Base-by-base conservation (phyloP, 2,797 vertebrate genomes). In the Malurus leucopterus region DNA sequence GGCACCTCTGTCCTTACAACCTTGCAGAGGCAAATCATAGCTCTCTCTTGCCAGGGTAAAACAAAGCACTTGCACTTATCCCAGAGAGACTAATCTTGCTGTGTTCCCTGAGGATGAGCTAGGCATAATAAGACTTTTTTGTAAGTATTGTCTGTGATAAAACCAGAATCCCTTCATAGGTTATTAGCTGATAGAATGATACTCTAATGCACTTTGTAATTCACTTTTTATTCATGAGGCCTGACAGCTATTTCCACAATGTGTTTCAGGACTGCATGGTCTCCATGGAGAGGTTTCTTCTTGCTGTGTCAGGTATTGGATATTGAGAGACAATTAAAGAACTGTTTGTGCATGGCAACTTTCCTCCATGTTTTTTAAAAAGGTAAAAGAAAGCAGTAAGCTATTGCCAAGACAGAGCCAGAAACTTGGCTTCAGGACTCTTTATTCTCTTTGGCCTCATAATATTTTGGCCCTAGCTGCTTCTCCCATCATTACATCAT, bases 111-210 rank as follows among this genome's bases (percentile, higher is more conserved):
- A 71, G 79, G 79, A 71, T 49, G 21, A 76, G 30, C 40, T 67
- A 69, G 62, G 41, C 47, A 67, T 75, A 92, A 79, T 87, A 61
- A 86, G 70, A 67, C 58, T 21, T 86, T 81, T 64, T 54, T 34
- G 22, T 88, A 68, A 65, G 62, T 72, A 78, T 73, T 77, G 22
- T 43, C 78, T 90, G 34, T 32, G 64, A 85, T 54, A 91, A 90
- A 94, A 77, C 67, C 51, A 80, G 65, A 84, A 96, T 76, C 32
- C 16, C 54, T 92, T 87, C 5, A 0, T 15, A 82, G 44, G 32
- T 73, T 92, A 90, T 92, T 91, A 95, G 81, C 72, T 83, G 86
- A 81, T 76, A 87, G 63, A 69, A 51, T 19, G 63, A 77, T 90
- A 87, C 36, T 76, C 41, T 79, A 76, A 90, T 90, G 71, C 30